A percentile compares a stretch with the other conserved stretches of the same genome.
Evolutionary conservation across 2,113 vertebrate species (phyloP).

Genomic region (Gavia stellata): DNA sequence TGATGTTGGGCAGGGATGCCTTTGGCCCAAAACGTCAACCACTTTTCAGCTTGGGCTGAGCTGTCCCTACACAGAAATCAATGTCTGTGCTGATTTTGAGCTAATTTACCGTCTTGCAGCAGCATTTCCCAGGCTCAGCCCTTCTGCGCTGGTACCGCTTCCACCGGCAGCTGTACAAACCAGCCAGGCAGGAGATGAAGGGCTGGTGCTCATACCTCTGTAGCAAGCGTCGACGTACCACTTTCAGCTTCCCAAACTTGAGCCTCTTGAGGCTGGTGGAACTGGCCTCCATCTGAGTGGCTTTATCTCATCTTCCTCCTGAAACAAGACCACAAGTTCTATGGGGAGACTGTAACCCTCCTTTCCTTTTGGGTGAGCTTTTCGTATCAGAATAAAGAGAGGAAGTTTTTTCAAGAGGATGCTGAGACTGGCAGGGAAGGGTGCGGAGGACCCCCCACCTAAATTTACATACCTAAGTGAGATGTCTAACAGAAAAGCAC

Average conservation of each 20-base stretch:
- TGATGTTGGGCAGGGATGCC: neutral
- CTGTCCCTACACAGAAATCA: neutral
- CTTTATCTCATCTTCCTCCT: conserved; percentile 65
- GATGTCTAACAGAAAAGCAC: neutral
- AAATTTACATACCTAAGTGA: neutral
- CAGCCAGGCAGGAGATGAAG: conserved; percentile 83
- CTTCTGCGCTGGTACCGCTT: conserved; percentile 78
- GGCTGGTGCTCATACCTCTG: conserved; percentile 84
- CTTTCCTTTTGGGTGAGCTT: neutral
- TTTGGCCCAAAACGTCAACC: neutral
- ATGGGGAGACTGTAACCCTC: accelerated
- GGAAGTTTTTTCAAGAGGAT: neutral
- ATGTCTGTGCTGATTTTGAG: neutral
- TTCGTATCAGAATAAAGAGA: neutral
- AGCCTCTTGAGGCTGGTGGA: conserved; percentile 68
- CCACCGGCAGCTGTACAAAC: conserved; percentile 88
- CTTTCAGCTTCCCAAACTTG: conserved; percentile 83
- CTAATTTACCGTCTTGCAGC: conserved; percentile 79
- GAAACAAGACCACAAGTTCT: neutral
- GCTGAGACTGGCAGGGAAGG: neutral
- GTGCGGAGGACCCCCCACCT: neutral
- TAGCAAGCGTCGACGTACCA: conserved; percentile 77
- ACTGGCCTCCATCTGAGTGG: conserved; percentile 58
- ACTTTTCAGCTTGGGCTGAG: neutral
- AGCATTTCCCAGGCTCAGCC: conserved; percentile 80